Evolutionary conservation across 2,888 invertebrate species (phyloP), one percentile per base, ranked within the genome.

Genomic region (Siphonodentalium dalli): DNA sequence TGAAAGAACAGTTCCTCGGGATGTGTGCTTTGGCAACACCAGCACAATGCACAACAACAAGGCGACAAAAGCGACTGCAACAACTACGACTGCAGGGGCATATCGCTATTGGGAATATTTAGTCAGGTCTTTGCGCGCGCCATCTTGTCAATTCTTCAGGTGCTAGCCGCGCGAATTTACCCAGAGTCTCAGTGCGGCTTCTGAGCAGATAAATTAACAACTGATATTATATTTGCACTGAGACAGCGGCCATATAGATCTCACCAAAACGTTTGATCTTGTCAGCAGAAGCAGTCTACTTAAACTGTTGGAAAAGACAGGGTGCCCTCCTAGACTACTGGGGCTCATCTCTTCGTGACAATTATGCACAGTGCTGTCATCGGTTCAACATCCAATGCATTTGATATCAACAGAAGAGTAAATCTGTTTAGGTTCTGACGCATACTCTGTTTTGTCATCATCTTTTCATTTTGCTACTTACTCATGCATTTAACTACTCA

Each of bases 1-100:
- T 23, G 35, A 50, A 18, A 37, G 43, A 13, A 20, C 3, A 35
- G 37, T 57, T 3, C 54, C 59, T 1, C 57, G 60, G 26, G 63
- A 54, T 44, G 54, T 58, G 43, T 18, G 35, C 9, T 48, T 54
- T 31, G 40, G 43, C 18, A 58, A 47, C 8, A 54, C 54, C 11
- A 37, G 51, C 29, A 56, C 41, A 8, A 31, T 61, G 15, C 55
- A 58, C 31, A 62, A 60, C 35, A 58, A 60, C 41, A 62, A 64
- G 61, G 54, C 2, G 42, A 57, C 21, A 27, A 53, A 8, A 57
- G 53, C 9, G 53, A 63, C 45, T 65, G 61, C 48, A 58, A 59
- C 28, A 63, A 51, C 35, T 61, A 63, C 29, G 61, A 51, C 35
- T 61, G 61, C 29, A n/a, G 62, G 9, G 54, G 56, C 1, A 63